Evolutionary conservation across 2,113 vertebrate species (phyloP), one percentile per base, ranked within the genome.

Genomic region (Ursus arctos): DNA sequence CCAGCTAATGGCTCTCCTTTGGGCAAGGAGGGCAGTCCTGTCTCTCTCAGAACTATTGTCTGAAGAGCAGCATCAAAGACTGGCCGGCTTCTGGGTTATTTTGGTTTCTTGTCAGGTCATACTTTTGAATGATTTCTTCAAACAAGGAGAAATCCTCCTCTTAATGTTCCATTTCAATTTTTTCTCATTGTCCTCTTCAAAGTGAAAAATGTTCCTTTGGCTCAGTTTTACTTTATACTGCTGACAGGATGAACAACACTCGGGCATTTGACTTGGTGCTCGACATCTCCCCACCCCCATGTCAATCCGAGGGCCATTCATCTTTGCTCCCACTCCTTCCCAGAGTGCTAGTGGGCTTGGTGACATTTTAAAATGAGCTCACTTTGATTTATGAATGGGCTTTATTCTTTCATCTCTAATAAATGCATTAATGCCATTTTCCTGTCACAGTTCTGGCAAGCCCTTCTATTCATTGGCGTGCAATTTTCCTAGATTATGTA

Each of bases 321-420:
- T 96, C 55, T 69, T 61, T 3, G 31, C 16, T 40, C 47, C 49
- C 1, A 36, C 31, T 15, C 80, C 69, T 88, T 83, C 40, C n/a
- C 53, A 18, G 43, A 87, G 81, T 26, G 55, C 53, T 0, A 1
- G 74, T 33, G 53, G 26, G 12, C 18, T 71, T 14, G 21, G 72
- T 21, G 61, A 71, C 61, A 18, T 49, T 95, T 85, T 65, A 22
- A 57, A 83, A 81, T 81, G 15, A 84, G 15, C 67, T 91, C 12
- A 18, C 59, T 87, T 91, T 92, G 91, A 96, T 95, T 96, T 80
- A 77, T 94, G 84, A 92, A 79, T 92, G 71, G 74, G 10, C 74
- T 95, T 97, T 89, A 89, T 88, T 90, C 59, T 59, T 93, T 91
- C 18, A 94, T 31, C 36, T 69, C 31, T 51, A 84, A 84, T 74